These are phyloP conservation scores for Sphaeramia orbicularis DNA, from an alignment of 2,797 vertebrate species.

Conservation along the genomic window DNA sequence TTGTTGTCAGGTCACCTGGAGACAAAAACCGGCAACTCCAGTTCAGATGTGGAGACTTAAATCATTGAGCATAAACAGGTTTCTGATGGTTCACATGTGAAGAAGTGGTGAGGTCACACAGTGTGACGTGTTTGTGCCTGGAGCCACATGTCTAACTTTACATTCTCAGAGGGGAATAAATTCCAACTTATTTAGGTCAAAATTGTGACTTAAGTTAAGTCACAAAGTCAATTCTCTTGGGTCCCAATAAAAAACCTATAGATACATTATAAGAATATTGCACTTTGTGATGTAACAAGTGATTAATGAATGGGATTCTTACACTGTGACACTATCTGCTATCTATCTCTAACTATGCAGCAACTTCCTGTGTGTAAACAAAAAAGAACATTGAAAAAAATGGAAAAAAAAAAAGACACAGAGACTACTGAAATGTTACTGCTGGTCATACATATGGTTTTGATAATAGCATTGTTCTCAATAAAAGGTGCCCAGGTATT, in stretches of 20 bases:
- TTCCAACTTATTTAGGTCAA: not conserved
- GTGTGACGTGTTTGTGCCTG: conserved; percentile 4
- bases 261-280: too few species aligned
- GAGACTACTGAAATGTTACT: not conserved
- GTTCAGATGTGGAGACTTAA: conserved; percentile 35
- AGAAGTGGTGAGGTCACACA: conserved; percentile 34
- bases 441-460: too few species aligned
- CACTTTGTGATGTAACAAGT: too few species aligned
- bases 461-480: too few species aligned
- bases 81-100: conserved; percentile 23
- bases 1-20: conserved; percentile 21
- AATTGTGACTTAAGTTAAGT: not conserved
- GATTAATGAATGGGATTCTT: conserved; percentile 9
- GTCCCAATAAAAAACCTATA: too few species aligned
- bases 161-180: conserved; percentile 3
- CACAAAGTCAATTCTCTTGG: not conserved
- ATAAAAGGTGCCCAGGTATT: too few species aligned
- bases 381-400: conserved; percentile 13
- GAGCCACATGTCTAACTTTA: conserved; percentile 13
- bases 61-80: conserved; percentile 14
- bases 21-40: conserved; percentile 45
- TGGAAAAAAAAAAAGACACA: conserved; percentile 4
- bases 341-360: conserved; percentile 33
- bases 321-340: conserved; percentile 5
- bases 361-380: conserved; percentile 6